These are phyloP conservation scores for Parapsyche elsis DNA, from an alignment of 1,140 invertebrate species.

Conservation along the genomic window DNA sequence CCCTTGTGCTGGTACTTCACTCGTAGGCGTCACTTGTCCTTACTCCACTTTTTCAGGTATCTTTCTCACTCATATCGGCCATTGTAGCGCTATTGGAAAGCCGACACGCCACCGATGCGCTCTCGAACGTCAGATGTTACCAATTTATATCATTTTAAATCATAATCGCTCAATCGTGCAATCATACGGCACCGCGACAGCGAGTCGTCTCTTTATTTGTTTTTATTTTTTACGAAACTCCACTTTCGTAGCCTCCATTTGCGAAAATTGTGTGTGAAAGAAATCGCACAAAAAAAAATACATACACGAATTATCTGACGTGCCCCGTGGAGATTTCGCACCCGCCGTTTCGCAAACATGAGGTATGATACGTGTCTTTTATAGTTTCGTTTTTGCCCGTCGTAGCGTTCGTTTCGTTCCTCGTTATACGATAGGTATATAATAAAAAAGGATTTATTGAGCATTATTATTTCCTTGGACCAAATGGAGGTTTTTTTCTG, in stretches of 20 bases:
- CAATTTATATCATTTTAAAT: background rate
- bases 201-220: background rate
- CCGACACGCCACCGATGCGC: conserved; percentile 6
- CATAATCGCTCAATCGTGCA: no score
- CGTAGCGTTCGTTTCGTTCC: background rate
- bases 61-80: background rate
- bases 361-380: background rate
- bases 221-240: background rate
- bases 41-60: conserved; percentile 31
- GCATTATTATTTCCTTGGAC: background rate
- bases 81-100: conserved; percentile 15
- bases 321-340: background rate
- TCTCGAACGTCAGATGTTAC: background rate
- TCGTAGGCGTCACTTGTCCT: conserved; percentile 38
- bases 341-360: background rate
- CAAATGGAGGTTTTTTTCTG: background rate
- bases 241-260: background rate
- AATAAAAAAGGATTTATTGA: no score
- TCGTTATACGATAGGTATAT: background rate
- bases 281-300: background rate
- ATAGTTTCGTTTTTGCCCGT: background rate
- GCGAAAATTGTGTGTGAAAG: background rate
- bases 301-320: background rate
- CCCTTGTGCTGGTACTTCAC: conserved; percentile 9
- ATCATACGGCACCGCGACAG: no score